phyloP scores from a whole-genome alignment of 1,140 invertebrate species.

The Spodoptera frugiperda region DNA sequence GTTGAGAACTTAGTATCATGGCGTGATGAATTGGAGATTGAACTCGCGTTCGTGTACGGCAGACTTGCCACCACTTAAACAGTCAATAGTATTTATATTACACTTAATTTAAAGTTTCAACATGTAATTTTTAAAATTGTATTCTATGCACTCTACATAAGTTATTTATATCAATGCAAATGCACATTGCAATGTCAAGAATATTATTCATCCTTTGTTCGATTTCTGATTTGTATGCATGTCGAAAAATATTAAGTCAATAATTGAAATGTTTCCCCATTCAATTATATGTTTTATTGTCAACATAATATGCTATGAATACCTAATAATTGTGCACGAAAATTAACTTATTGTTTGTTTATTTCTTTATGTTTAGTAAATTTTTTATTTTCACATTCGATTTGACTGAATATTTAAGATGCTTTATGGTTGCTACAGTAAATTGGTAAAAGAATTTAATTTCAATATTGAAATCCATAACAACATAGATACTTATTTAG shows the following conservation, averaged over 20 bases:
- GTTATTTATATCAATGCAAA: constrained; percentile 14
- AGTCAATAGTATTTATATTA: too few species aligned
- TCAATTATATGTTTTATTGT: constrained; percentile 11
- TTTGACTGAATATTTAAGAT: too few species aligned
- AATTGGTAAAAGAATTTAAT: too few species aligned
- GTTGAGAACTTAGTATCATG: too few species aligned
- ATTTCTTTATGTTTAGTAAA: background rate
- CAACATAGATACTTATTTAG: too few species aligned
- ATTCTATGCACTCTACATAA: background rate
- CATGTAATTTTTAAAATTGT: background rate
- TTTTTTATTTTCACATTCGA: too few species aligned
- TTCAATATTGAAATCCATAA: too few species aligned
- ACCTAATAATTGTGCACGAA: background rate
- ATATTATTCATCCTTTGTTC: constrained; percentile 32
- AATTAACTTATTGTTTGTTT: background rate
- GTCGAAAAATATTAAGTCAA: constrained; percentile 6
- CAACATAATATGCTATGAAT: background rate
- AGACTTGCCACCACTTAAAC: too few species aligned
- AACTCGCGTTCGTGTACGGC: too few species aligned
- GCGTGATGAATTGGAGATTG: too few species aligned
- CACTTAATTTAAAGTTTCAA: too few species aligned
- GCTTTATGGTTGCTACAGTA: too few species aligned
- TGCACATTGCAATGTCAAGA: constrained; percentile 10
- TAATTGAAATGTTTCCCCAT: constrained; percentile 6
- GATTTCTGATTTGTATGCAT: constrained; percentile 14